Evolutionary conservation across 2,113 vertebrate genomes (phyloP), one percentile per base, ranked within the genome.

Genomic region (Triplophysa dalaica): DNA sequence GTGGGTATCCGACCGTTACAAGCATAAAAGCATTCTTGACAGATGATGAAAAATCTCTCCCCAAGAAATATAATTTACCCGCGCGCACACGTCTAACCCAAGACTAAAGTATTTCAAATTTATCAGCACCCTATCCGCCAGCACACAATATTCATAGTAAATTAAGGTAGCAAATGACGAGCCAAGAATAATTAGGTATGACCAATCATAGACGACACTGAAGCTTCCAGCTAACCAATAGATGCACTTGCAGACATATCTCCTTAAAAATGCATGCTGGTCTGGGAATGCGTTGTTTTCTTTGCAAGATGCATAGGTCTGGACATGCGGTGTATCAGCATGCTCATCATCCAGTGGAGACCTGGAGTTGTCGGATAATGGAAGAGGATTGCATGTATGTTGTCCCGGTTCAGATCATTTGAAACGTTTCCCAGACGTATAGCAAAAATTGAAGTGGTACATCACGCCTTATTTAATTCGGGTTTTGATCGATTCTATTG

Each of bases 81-180:
- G 22, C 74, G 5, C 21, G 80, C 73, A 69, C 85, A 82, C 62
- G 85, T 13, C 75, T 75, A 76, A 63, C 66, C 82, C 75, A 77
- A 72, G 67, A 74, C 62, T 75, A 68, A 80, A 63, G 60, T 24
- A 80, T 86, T 87, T 87, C 85, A 89, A 86, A 87, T n/a, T 78
- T 85, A 84, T 84, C 86, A 77, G 75, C 85, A 84, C 80, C 82
- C 75, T 74, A 80, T 80, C 85, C 79, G 66, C 63, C 82, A 82
- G 84, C 86, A 89, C 86, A 81, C 83, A 89, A 86, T 86, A 87
- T 91, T 90, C 85, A 90, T 89, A 88, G 87, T 87, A 88, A 89
- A 85, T 88, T 83, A 87, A 85, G 86, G 74, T 86, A 67, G 79
- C 86, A 90, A 87, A 88, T 83, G 88, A 88, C 88, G 82, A 82